These are phyloP conservation scores for Neotoxoptera formosana DNA, from an alignment of 1,140 invertebrate species.

Conservation along the genomic window DNA sequence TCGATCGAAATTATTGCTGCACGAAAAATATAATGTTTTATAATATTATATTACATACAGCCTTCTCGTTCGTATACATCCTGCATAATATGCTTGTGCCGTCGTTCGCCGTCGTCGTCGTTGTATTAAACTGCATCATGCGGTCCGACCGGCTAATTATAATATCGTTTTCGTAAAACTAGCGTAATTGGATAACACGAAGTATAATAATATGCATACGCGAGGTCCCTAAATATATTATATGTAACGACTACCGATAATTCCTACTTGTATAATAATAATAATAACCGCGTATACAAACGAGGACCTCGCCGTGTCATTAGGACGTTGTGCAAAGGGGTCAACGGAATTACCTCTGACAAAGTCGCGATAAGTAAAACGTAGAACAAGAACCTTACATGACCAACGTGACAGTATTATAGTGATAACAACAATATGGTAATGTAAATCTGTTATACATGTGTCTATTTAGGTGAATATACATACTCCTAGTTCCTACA, in stretches of 20 bases:
- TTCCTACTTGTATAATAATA: background rate
- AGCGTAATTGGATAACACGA: background rate
- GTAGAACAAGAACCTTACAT: background rate
- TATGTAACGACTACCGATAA: background rate
- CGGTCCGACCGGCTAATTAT: background rate
- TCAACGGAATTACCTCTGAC: background rate
- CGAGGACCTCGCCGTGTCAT: background rate
- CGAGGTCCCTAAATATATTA: background rate
- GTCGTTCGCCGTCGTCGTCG: background rate
- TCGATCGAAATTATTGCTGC: background rate
- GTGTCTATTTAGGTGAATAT: background rate
- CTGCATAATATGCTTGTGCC: background rate
- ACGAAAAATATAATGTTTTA: background rate
- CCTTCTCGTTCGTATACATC: background rate
- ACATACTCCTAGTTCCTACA: background rate
- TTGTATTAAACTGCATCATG: background rate
- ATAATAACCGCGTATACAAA: background rate
- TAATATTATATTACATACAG: background rate
- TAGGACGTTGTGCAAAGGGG: background rate
- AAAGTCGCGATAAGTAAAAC: background rate
- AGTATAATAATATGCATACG: background rate
- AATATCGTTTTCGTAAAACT: constrained; percentile 19
- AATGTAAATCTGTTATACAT: background rate
- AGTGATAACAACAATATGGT: background rate
- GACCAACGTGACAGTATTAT: background rate